Evolutionary conservation across 2,797 vertebrate genomes (phyloP), one percentile per base, ranked within the genome.

Genomic region (Miichthys miiuy): DNA sequence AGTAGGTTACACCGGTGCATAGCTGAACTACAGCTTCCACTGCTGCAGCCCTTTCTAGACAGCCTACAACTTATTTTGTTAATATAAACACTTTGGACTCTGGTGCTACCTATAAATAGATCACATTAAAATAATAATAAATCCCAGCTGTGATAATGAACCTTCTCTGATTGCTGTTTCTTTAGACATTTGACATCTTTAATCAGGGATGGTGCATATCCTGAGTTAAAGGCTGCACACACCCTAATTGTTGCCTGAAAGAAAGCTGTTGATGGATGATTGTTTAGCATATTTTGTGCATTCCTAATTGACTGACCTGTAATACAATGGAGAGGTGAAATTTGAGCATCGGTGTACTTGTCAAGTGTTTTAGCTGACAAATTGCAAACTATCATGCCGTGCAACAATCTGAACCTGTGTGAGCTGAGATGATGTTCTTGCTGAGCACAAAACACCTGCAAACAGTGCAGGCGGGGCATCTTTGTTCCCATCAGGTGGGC

Each of bases 1-100:
- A 91, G 83, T 89, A 86, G 91, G 90, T 91, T 84, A 89, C 72
- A 82, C 89, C 67, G 88, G 88, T 70, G 81, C 82, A 87, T 48
- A 54, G 84, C 81, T 80, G 73, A 50, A 83, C 81, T 74, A 77
- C 76, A 88, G 87, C 83, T 52, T 54, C 71, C 60, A 46, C 83
- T 44, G 77, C 91, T 89, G 90, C 88, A 91, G 85, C 80, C 83
- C 50, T 58, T 7, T 58, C 61, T 0, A 60, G 47, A 83, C 85
- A 78, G 41, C 58, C 80, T 52, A 47, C 75, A 92, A 90, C 84
- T 92, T 91, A 77, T 77, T 79, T 34, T 47, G 46, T 77, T 52
- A 18, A 61, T 66, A 51, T 46, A 47, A 23, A 58, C 68, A 57
- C 50, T 56, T 3, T 60, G 41, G 5, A 42, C 50, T 62, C 34